Conservation (phyloP, 2,797 vertebrate genomes). For the Lacerta bilineata region DNA sequence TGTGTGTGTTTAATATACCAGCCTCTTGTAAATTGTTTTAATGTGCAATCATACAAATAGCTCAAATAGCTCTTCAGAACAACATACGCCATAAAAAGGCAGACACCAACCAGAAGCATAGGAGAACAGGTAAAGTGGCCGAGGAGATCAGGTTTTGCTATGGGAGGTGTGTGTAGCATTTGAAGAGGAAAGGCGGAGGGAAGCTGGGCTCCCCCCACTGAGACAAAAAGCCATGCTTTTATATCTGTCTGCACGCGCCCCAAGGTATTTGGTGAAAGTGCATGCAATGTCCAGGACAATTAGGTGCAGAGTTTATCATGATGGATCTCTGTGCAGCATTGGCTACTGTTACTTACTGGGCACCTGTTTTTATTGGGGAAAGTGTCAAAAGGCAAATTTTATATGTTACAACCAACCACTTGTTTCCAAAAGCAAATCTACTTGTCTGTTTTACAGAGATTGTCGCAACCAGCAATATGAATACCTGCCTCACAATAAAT, state of each 20-base stretch:
- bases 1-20: not conserved
- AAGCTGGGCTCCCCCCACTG: not conserved
- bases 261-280: not conserved
- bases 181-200: not conserved
- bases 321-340: not conserved
- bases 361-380: not conserved
- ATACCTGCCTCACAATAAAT: not conserved
- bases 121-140: not conserved
- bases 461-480: not conserved
- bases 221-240: not conserved
- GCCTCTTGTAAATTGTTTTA: not conserved
- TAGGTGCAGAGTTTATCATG: not conserved
- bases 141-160: not conserved
- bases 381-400: slow-evolving; percentile 4
- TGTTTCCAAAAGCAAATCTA: not conserved
- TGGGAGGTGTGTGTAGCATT: not conserved
- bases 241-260: not conserved
- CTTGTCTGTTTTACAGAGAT: not conserved
- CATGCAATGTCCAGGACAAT: not conserved
- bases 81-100: not conserved
- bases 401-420: not conserved
- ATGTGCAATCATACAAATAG: not conserved
- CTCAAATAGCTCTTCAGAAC: not conserved
- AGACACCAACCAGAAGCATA: not conserved
- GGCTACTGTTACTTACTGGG: not conserved